A percentile compares a stretch with the other conserved stretches of the same genome.
phyloP scores from a whole-genome alignment of 2,797 vertebrate species.

The Alca torda region DNA sequence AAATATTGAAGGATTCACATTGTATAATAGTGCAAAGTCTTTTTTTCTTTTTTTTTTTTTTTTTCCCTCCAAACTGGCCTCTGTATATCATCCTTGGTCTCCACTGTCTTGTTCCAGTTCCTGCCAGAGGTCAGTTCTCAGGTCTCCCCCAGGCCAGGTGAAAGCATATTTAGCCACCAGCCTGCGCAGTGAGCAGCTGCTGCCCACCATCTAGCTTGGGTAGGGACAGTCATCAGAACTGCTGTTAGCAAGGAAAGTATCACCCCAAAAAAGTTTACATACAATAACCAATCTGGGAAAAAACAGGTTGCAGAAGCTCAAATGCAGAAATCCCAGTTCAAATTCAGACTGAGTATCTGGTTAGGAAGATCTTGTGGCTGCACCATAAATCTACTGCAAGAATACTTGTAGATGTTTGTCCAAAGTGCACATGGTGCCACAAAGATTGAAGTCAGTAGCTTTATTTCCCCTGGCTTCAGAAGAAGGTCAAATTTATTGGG shows the following conservation, averaged over 20 bases:
- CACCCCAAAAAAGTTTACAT: not conserved
- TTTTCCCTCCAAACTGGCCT: not conserved
- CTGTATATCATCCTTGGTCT: not conserved
- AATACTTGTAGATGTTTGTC: not conserved
- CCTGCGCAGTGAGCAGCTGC: not conserved
- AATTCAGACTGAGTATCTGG: not conserved
- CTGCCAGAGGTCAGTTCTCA: not conserved
- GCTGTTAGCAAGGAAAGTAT: not conserved
- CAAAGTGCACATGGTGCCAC: not conserved
- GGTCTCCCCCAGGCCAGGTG: not conserved
- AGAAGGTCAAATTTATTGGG: not conserved
- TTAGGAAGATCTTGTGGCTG: not conserved
- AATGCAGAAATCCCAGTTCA: not conserved
- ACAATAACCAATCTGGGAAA: not conserved
- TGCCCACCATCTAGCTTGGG: fast-evolving
- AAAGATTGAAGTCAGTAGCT: not conserved
- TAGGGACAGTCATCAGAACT: not conserved
- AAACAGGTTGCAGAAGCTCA: not conserved
- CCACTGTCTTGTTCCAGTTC: not conserved
- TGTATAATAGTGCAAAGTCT: not conserved
- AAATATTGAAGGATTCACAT: not conserved
- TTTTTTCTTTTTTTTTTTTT: no score
- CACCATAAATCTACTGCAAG: not conserved
- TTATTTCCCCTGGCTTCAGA: not conserved
- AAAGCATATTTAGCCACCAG: not conserved